Conservation (phyloP, 1,140 invertebrate species). For the Planococcus citri region DNA sequence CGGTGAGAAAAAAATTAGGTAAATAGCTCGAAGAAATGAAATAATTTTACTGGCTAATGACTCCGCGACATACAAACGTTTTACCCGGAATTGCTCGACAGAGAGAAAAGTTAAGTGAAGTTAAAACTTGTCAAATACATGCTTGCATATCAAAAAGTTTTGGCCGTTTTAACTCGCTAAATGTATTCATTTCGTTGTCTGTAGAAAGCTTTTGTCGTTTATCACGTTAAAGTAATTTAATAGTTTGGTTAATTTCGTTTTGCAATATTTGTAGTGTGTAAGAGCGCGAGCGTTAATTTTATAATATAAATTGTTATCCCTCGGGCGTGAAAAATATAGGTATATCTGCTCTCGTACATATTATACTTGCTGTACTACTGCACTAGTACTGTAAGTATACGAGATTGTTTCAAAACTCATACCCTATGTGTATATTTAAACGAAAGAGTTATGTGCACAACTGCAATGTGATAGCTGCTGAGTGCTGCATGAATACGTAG, state of each 20-base stretch:
- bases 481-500: too few relatives aligned
- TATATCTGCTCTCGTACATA: background rate
- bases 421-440: background rate
- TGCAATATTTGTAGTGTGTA: background rate
- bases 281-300: too few relatives aligned
- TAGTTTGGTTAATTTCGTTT: background rate
- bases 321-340: background rate
- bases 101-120: background rate
- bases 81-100: too few relatives aligned
- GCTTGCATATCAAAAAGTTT: slow-evolving; percentile 7
- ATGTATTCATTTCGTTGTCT: slow-evolving; percentile 2
- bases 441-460: background rate
- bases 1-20: background rate
- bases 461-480: too few relatives aligned
- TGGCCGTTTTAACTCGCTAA: background rate
- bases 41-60: background rate
- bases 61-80: background rate
- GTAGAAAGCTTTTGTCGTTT: background rate
- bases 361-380: too few relatives aligned
- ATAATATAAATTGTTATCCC: too few relatives aligned
- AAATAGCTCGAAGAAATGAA: background rate
- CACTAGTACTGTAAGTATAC: background rate
- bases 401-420: background rate
- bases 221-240: background rate
- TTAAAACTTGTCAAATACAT: background rate